Conservation (phyloP, 1,140 invertebrate species). For the Octopus bimaculoides region DNA sequence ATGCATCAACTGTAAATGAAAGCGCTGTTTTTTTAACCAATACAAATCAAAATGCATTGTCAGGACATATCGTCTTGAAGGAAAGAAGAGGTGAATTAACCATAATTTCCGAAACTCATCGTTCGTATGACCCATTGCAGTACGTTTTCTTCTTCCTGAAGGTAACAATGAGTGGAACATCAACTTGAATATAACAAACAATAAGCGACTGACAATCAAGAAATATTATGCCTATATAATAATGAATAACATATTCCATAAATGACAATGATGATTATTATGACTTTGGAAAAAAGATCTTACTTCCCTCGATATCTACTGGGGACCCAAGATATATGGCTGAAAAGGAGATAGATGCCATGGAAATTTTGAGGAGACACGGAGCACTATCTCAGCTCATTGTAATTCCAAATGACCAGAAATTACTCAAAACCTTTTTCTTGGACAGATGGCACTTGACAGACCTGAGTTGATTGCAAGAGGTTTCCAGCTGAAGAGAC, state of each 20-base stretch:
- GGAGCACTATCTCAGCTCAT: neutral
- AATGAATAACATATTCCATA: neutral
- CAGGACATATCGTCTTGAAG: neutral
- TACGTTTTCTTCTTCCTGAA: neutral
- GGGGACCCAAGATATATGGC: neutral
- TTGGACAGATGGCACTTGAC: neutral
- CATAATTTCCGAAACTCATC: neutral
- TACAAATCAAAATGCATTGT: neutral
- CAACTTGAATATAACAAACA: neutral
- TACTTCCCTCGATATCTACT: slow-evolving; percentile 3
- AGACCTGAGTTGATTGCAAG: slow-evolving; percentile 1
- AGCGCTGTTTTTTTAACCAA: neutral
- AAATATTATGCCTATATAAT: neutral
- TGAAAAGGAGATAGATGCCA: neutral
- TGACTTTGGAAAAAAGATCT: neutral
- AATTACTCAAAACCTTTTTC: neutral
- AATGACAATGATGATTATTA: neutral
- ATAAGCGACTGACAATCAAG: neutral
- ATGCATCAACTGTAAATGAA: neutral
- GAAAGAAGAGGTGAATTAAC: neutral
- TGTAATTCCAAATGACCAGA: neutral
- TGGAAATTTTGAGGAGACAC: neutral
- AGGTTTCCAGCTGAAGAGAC: neutral
- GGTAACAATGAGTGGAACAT: neutral
- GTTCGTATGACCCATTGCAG: neutral